These are phyloP conservation scores for Aplidium turbinatum DNA, from an alignment of 23 tunicate genomes.

Conservation along the genomic window DNA sequence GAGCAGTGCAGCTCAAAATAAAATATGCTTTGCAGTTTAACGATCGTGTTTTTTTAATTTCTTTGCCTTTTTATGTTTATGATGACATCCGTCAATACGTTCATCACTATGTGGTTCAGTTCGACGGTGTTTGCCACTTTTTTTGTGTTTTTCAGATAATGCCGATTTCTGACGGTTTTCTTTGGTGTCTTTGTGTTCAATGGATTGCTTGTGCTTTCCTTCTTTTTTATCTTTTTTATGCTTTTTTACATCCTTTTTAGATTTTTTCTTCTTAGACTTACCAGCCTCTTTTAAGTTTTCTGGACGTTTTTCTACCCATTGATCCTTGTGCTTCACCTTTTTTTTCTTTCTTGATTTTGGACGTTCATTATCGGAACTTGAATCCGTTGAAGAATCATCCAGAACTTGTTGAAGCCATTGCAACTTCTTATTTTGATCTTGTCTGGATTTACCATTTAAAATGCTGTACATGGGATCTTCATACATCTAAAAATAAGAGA, in stretches of 20 bases:
- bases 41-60: too few relatives aligned
- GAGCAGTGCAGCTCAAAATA: too few relatives aligned
- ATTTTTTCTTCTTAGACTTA: constrained; percentile 23
- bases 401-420: constrained; percentile 67
- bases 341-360: constrained; percentile 34
- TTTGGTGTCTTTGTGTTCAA: background rate
- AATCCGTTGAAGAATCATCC: constrained; percentile 55
- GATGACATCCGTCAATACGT: too few relatives aligned
- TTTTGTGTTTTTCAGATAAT: too few relatives aligned
- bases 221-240: constrained; percentile 2
- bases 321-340: constrained; percentile 39
- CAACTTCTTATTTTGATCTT: constrained; percentile 59
- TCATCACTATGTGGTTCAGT: too few relatives aligned
- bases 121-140: too few relatives aligned
- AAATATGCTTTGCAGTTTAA: too few relatives aligned
- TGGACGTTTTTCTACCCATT: constrained; percentile 62
- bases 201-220: background rate
- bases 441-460: constrained; percentile 39
- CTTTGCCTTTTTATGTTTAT: too few relatives aligned
- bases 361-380: constrained; percentile 8
- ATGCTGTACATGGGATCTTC: constrained; percentile 90
- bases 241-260: constrained; percentile 10
- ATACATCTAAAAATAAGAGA: constrained; percentile 35
- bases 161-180: background rate
- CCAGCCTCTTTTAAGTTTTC: background rate